Percentiles rank a stretch among this genome's conserved stretches.
Conservation (phyloP, 2,888 invertebrate species). For the Chrysomela aeneicollis region DNA sequence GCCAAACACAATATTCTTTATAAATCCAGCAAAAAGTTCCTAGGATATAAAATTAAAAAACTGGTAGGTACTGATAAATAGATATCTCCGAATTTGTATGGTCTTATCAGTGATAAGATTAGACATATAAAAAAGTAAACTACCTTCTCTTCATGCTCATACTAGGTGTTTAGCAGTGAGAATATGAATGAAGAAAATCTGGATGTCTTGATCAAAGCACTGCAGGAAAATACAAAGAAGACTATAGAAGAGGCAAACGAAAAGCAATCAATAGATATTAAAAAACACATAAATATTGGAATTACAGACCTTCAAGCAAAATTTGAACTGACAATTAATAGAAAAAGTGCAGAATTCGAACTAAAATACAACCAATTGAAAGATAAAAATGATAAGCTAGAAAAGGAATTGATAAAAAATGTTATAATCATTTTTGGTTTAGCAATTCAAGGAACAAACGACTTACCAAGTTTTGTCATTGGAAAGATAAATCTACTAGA, state of each 20-base stretch:
- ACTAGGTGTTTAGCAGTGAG: too few species aligned
- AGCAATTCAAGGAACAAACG: background rate
- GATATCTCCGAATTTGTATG: too few species aligned
- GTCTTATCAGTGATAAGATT: too few species aligned
- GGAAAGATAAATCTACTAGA: background rate
- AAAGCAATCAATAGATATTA: background rate
- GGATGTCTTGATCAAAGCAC: background rate
- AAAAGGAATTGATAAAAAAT: background rate
- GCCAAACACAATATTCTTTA: too few species aligned
- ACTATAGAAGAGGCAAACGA: slow-evolving; percentile 1
- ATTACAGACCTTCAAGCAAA: background rate
- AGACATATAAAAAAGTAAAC: too few species aligned
- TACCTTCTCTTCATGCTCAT: too few species aligned
- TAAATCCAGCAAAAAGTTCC: too few species aligned
- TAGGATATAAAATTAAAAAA: too few species aligned
- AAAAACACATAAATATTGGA: background rate
- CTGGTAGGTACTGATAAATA: too few species aligned
- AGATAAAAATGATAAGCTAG: background rate
- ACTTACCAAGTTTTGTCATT: background rate
- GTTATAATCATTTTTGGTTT: background rate
- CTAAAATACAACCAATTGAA: background rate
- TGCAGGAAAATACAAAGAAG: background rate
- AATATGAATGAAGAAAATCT: slow-evolving; percentile 8
- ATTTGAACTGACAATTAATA: background rate
- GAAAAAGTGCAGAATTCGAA: background rate